Evolutionary conservation across 2,888 invertebrate genomes (phyloP).

Genomic region (Oasisia sp.): DNA sequence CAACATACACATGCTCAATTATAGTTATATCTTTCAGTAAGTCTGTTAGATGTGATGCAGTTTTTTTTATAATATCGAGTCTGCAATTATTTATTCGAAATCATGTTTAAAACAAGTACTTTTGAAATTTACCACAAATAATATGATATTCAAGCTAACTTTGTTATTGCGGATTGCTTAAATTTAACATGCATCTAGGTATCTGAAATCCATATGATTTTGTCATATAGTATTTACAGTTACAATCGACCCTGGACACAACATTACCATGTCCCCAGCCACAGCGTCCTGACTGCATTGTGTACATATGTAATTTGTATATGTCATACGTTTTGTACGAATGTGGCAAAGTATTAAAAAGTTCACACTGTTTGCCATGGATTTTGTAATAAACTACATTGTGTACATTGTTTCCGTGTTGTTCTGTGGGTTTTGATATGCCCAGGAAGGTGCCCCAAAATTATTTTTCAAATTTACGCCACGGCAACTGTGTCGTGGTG

Average conservation of each 20-base stretch:
- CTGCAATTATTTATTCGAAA: not conserved
- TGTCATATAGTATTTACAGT: too few species aligned
- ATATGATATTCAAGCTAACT: not conserved
- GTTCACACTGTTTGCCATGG: not conserved
- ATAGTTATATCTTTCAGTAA: not conserved
- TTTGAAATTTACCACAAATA: not conserved
- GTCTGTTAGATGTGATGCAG: not conserved
- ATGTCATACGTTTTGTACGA: not conserved
- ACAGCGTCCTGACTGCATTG: not conserved
- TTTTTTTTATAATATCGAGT: not conserved
- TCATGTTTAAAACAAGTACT: not conserved
- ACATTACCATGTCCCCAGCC: not conserved
- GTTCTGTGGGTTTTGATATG: not conserved
- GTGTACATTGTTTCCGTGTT: constrained; percentile 7
- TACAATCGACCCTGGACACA: too few species aligned
- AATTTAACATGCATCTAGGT: not conserved
- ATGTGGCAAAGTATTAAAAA: not conserved
- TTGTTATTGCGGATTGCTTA: not conserved
- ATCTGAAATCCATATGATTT: not conserved
- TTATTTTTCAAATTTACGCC: too few species aligned
- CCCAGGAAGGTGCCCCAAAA: too few species aligned
- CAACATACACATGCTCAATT: not conserved
- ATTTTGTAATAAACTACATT: not conserved
- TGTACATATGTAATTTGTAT: not conserved
- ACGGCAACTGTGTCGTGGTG: too few species aligned